Evolutionary conservation across 2,888 invertebrate genomes (phyloP).

Genomic region (Amphipoea oculea): DNA sequence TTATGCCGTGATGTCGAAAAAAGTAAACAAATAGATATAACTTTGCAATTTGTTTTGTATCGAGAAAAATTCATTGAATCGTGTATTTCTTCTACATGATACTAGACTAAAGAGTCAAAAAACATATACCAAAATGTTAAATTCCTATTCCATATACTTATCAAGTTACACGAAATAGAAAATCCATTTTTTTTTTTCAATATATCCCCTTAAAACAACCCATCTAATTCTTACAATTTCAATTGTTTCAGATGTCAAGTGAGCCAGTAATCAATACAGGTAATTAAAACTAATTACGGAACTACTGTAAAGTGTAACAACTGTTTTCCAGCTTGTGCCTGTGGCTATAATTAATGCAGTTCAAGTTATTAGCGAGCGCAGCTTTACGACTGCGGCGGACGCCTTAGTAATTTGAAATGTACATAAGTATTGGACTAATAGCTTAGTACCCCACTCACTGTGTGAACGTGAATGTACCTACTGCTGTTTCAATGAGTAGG

Average conservation of each 20-base stretch:
- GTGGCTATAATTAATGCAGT: slow-evolving; percentile 63
- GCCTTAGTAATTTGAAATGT: slow-evolving; percentile 61
- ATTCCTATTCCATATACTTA: too few species aligned
- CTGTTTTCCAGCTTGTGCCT: slow-evolving; percentile 58
- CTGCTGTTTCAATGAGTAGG: slow-evolving; percentile 6
- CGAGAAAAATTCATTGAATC: too few species aligned
- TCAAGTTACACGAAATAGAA: too few species aligned
- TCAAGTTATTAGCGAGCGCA: slow-evolving; percentile 62
- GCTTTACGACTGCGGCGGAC: slow-evolving; percentile 63
- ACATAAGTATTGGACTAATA: slow-evolving; percentile 51
- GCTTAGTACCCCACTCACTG: slow-evolving; percentile 36
- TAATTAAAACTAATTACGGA: slow-evolving; percentile 64
- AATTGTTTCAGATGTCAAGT: slow-evolving; percentile 80
- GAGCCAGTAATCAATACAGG: slow-evolving; percentile 72
- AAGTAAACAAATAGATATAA: too few species aligned
- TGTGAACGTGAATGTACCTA: slow-evolving; percentile 19
- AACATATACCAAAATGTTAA: too few species aligned
- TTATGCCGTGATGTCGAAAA: too few species aligned
- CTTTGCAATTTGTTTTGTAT: too few species aligned
- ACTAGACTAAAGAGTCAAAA: too few species aligned
- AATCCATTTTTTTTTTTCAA: too few species aligned
- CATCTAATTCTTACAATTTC: slow-evolving; percentile 13
- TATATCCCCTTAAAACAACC: background rate
- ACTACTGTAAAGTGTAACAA: slow-evolving; percentile 52
- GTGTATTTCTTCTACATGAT: too few species aligned